Evolutionary conservation across 1,140 invertebrate genomes (phyloP), one percentile per base, ranked within the genome.

Genomic region (Cecropterus lyciades): DNA sequence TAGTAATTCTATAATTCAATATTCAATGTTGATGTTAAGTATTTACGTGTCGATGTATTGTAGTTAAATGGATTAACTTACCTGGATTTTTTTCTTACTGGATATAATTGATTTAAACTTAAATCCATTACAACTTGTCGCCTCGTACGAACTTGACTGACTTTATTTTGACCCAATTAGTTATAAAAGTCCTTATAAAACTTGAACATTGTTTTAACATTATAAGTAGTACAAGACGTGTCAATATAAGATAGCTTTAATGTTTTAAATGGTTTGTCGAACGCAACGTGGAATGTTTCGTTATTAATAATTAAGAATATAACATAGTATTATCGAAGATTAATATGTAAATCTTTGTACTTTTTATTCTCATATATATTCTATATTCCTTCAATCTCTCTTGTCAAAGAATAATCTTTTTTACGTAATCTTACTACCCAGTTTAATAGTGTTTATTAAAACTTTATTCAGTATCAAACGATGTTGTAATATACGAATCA

Each of bases 201-300:
- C 20, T 24, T 4, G 6, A 33, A 33, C 9, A 7, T 33, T 8
- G 9, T 33, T 33, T 33, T 33, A 8, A 33, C 9, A 33, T 33
- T 43, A 46, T 30, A 59, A 33, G 55, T 57, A 49, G 17, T 40
- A 40, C 17, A 49, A 52, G 45, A 49, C 6, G 67, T 73, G 72
- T 75, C 75, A 72, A 78, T 78, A 66, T 53, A 65, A 75, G 56
- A 65, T 67, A 52, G 70, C 72, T 77, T 77, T 77, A 75, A 75
- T 43, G 49, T 53, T 43, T 56, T 43, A n/a, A 11, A 56, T 42
- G n/a, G 40, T 55, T 40, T 24, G 13, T 43, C 53, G 16, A 37
- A 56, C 53, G 15, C 53, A n/a, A 20, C 37, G 53, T 56, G 2
- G 37, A 40, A n/a, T n/a, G n/a, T n/a, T n/a, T n/a, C n/a, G n/a